Conservation (phyloP, 2,888 invertebrate genomes). For the Chirona hameri region DNA sequence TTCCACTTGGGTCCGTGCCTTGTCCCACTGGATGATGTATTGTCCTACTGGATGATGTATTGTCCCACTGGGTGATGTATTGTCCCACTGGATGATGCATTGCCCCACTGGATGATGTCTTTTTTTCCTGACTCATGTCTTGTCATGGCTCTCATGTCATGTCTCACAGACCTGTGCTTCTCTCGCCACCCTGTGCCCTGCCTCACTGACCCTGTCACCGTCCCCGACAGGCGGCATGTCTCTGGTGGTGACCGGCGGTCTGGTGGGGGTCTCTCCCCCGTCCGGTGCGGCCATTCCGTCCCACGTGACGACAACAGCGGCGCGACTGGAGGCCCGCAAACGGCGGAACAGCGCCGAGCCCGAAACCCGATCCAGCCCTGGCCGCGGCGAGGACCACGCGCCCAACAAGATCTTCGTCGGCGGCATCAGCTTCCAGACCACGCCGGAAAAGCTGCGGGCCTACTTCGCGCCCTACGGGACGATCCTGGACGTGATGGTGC, state of each 20-base stretch:
- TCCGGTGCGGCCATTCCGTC: not conserved
- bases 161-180: no score
- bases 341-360: not conserved
- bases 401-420: slow-evolving; percentile 80
- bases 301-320: not conserved
- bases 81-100: no score
- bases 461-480: slow-evolving; percentile 90
- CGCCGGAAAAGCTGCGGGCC: slow-evolving; percentile 84
- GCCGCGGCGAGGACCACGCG: slow-evolving; percentile 51
- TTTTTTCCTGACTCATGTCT: no score
- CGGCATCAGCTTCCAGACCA: slow-evolving; percentile 89
- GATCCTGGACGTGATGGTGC: slow-evolving; percentile 85
- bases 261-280: not conserved
- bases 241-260: not conserved
- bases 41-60: no score
- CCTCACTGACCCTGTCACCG: no score
- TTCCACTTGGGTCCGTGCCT: no score
- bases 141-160: no score
- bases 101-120: no score
- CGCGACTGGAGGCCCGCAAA: not conserved
- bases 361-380: not conserved
- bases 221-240: slow-evolving; percentile 6
- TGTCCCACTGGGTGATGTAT: no score
- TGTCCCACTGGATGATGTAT: no score
- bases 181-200: no score